A percentile compares a stretch with the other conserved stretches of the same genome.
phyloP scores from a whole-genome alignment of 1,140 invertebrate genomes.

The Lasioglossum baleicum region DNA sequence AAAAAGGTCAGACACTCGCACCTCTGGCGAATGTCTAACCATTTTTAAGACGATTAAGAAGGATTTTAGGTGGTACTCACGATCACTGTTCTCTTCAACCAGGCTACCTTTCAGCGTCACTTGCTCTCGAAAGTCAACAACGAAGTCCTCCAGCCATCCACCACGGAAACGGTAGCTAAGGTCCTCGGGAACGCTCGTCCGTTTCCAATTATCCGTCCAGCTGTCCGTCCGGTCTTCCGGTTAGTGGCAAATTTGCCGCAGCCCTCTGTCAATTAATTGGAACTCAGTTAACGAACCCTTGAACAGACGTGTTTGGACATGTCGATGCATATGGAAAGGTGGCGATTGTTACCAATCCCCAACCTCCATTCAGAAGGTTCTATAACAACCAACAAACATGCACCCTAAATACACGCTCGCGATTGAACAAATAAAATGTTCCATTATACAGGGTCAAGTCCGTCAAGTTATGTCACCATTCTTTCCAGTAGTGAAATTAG shows the following conservation, averaged over 20 bases:
- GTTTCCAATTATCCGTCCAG: conserved; percentile 10
- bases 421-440: too few relatives aligned
- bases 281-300: conserved; percentile 55
- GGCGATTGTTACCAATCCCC: too few relatives aligned
- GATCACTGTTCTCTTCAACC: background rate
- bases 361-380: too few relatives aligned
- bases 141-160: background rate
- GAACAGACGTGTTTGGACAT: background rate
- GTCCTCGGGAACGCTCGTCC: conserved; percentile 4
- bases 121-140: background rate
- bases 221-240: conserved; percentile 2
- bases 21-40: too few relatives aligned
- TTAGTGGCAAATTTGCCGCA: conserved; percentile 11
- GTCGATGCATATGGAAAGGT: too few relatives aligned
- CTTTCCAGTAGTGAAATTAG: too few relatives aligned
- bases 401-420: too few relatives aligned
- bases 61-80: background rate
- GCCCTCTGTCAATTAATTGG: conserved; percentile 47
- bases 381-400: too few relatives aligned
- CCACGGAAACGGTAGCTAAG: background rate
- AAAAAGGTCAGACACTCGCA: too few relatives aligned
- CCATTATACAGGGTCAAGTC: too few relatives aligned
- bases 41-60: too few relatives aligned
- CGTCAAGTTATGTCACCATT: too few relatives aligned
- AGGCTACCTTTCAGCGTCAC: background rate